Base-by-base conservation (phyloP, 1,140 invertebrate genomes). In the Condylostylus longicornis region DNA sequence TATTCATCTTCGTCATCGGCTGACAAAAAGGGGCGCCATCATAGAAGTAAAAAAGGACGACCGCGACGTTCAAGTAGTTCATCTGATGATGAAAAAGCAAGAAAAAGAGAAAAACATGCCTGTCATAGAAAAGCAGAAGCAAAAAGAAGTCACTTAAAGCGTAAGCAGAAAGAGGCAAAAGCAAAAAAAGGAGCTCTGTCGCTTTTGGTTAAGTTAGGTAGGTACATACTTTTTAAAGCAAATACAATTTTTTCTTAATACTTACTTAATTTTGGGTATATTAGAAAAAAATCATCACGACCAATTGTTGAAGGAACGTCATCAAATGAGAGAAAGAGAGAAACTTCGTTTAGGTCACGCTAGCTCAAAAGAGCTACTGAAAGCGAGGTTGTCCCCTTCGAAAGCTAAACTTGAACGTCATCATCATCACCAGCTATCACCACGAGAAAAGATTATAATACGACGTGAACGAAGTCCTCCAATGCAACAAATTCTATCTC, bases 401-500 rank as follows among this genome's bases (percentile, higher is more conserved):
- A 43, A 43, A 22, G 42, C 53, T 3, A 53, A 57, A 18, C 46
- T 54, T 5, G 54, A 58, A 22, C 46, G 54, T 0, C 54, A 58
- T 15, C 54, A 53, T 28, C 54, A 57, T 29, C 54, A 58, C 30
- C 51, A 50, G 32, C 28, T 58, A 5, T 53, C 57, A 46, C 51
- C 54, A 5, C 46, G 54, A 2, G 54, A 58, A 27, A 58, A 58
- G 40, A 57, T 58, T 25, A 58, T 58, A 9, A 58, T 58, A 14
- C 54, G 58, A 35, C 46, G 54, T 0, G 54, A 50, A 29, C 49
- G 54, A 14, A 58, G 54, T 1, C 54, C 54, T 0, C 57, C 54
- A 2, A 25, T 53, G 15, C 51, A 58, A 21, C 23, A n/a, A 25
- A n/a, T 8, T 7, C 23, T 7, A 25, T 8, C n/a, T 10, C 40